These are phyloP conservation scores for Eudorcas thomsonii DNA, from an alignment of 2,113 vertebrate genomes.

Conservation along the genomic window DNA sequence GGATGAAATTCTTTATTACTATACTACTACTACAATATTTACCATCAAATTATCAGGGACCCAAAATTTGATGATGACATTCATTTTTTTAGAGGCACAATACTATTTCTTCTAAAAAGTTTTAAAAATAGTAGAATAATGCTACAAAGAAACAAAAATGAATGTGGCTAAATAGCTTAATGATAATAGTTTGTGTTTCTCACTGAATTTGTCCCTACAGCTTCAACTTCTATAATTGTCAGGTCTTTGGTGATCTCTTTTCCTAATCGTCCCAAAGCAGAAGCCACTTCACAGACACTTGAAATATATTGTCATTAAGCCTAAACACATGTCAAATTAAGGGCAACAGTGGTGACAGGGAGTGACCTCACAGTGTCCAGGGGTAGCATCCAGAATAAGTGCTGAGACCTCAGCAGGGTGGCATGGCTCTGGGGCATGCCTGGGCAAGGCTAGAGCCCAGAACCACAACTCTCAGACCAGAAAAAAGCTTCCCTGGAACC, in stretches of 20 bases:
- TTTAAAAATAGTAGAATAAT: neutral
- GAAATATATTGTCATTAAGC: neutral
- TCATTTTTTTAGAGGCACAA: neutral
- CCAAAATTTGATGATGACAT: neutral
- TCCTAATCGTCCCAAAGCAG: neutral
- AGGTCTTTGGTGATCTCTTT: neutral
- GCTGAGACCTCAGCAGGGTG: neutral
- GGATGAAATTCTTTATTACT: neutral
- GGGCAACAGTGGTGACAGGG: neutral
- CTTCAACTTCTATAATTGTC: neutral
- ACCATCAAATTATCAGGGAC: neutral
- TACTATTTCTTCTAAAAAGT: neutral
- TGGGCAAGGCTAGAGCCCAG: neutral
- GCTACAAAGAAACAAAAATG: neutral
- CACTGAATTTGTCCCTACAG: neutral
- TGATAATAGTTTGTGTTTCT: neutral
- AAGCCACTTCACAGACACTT: neutral
- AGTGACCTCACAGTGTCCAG: neutral
- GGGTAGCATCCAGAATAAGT: neutral
- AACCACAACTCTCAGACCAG: neutral
- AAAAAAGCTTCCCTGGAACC: neutral
- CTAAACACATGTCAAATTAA: neutral
- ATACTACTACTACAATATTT: neutral
- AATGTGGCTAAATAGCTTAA: neutral
- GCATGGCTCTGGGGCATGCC: neutral